Conservation (phyloP, 1,140 invertebrate genomes). For the Globodera ellingtonae region DNA sequence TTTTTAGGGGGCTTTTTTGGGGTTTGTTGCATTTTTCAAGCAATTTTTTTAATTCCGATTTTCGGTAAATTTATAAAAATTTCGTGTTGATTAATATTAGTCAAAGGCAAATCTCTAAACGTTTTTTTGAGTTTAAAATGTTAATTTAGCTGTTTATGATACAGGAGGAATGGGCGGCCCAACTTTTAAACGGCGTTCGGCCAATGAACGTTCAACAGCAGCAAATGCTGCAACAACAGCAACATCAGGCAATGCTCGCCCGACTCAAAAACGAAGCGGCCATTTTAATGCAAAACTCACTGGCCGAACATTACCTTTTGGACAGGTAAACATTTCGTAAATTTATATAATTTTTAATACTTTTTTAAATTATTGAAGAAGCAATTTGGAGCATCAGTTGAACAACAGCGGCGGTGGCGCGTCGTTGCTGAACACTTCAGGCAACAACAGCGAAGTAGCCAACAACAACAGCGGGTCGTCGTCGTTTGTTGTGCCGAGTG, state of each 20-base stretch:
- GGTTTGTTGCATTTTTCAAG: not conserved
- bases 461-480: conserved; percentile 7
- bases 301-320: conserved; percentile 16
- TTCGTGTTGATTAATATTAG: no score
- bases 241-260: not conserved
- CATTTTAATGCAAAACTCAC: conserved; percentile 18
- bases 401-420: not conserved
- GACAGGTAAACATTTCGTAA: not conserved
- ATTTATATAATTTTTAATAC: not conserved
- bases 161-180: conserved; percentile 28
- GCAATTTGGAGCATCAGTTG: conserved; percentile 12
- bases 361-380: not conserved
- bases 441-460: not conserved
- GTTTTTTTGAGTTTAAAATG: no score
- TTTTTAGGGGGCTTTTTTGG: not conserved
- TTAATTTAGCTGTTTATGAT: not conserved
- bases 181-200: conserved; percentile 23
- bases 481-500: conserved; percentile 17
- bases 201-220: conserved; percentile 10
- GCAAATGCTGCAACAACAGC: conserved; percentile 9
- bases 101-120: no score
- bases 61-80: no score
- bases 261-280: conserved; percentile 20
- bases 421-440: not conserved
- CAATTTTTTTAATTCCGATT: no score